phyloP scores from a whole-genome alignment of 92 coral and sea anemone genomes.

The Porites divaricata region DNA sequence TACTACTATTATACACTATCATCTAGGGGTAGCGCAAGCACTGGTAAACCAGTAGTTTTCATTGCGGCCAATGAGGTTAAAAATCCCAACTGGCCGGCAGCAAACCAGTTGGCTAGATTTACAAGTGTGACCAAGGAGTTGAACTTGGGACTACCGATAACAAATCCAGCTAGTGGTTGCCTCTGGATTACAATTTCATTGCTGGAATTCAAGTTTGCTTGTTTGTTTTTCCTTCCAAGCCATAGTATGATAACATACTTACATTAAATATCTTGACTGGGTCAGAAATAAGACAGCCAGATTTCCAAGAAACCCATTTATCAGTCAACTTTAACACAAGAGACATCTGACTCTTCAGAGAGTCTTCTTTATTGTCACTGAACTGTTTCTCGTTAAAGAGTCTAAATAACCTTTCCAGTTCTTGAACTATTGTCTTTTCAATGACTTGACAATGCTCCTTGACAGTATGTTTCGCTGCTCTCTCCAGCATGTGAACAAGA shows the following conservation, averaged over 20 bases:
- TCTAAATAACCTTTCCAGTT: constrained; percentile 53
- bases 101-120: too few species aligned
- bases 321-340: constrained; percentile 53
- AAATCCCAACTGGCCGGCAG: too few species aligned
- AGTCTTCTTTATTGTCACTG: constrained; percentile 35
- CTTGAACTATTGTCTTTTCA: constrained; percentile 55
- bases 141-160: too few species aligned
- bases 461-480: constrained; percentile 76
- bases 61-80: too few species aligned
- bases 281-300: constrained; percentile 63
- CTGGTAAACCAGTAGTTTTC: too few species aligned
- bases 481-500: constrained; percentile 68
- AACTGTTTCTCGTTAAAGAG: constrained; percentile 26
- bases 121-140: too few species aligned
- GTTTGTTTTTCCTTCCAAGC: not conserved
- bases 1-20: too few species aligned
- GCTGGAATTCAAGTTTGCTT: too few species aligned
- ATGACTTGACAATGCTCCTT: constrained; percentile 78
- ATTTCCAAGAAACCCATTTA: constrained; percentile 85
- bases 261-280: constrained; percentile 71
- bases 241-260: constrained; percentile 15
- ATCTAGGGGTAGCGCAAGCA: too few species aligned
- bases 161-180: too few species aligned
- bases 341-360: constrained; percentile 49
- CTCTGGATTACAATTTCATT: too few species aligned